A percentile compares a stretch with the other conserved stretches of the same genome.
These are phyloP conservation scores for Gari tellinella DNA, from an alignment of 2,888 invertebrate genomes.

Conservation along the genomic window DNA sequence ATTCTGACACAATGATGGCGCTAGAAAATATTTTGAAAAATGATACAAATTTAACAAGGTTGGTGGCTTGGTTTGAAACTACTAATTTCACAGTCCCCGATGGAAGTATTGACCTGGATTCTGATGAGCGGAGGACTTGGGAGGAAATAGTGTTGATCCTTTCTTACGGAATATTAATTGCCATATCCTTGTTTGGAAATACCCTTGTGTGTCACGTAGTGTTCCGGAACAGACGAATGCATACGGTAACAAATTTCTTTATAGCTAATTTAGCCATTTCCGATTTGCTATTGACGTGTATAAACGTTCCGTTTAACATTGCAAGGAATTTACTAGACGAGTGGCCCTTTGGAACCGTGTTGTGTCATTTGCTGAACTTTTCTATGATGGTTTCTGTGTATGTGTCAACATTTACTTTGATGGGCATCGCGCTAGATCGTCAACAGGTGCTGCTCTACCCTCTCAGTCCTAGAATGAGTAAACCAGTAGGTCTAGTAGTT, in stretches of 20 bases:
- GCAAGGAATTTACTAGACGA: conserved; percentile 83
- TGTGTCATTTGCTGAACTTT: conserved; percentile 84
- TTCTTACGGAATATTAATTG: conserved; percentile 71
- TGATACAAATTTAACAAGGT: no score
- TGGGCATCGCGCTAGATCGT: conserved; percentile 84
- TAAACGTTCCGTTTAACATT: conserved; percentile 85
- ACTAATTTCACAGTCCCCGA: no score
- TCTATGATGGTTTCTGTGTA: conserved; percentile 84
- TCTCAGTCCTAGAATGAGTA: conserved; percentile 82
- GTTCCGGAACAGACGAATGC: conserved; percentile 77
- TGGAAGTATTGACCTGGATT: no score
- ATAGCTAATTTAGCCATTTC: conserved; percentile 80
- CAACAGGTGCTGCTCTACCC: conserved; percentile 84
- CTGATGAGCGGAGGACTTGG: conserved; percentile 8
- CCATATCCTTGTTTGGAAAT: conserved; percentile 80
- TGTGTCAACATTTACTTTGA: conserved; percentile 85
- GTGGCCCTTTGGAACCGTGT: conserved; percentile 85
- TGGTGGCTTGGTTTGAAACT: no score
- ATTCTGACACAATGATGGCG: no score
- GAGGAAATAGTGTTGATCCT: conserved; percentile 58
- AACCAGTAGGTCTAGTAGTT: conserved; percentile 80
- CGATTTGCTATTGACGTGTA: conserved; percentile 77
- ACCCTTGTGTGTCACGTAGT: conserved; percentile 80
- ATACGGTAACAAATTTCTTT: conserved; percentile 82
- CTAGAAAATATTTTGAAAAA: no score